A percentile compares a stretch with the other conserved stretches of the same genome.
Conservation (phyloP, 2,888 invertebrate species). For the Atrina japonica region DNA sequence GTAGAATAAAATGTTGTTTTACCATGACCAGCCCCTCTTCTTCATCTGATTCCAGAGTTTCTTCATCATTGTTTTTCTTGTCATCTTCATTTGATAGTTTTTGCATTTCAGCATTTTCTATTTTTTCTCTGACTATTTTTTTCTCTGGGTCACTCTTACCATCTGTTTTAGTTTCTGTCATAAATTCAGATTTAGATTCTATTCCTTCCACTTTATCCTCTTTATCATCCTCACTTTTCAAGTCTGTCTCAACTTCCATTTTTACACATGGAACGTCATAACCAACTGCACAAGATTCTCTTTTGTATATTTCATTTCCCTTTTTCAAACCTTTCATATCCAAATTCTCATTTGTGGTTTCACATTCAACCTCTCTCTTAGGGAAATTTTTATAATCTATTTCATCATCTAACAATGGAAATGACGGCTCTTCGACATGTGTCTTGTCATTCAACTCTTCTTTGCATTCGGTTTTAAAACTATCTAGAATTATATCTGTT, state of each 20-base stretch:
- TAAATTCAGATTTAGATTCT: no score
- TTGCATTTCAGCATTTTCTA: background rate
- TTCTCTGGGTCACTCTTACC: background rate
- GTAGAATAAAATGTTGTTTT: no score
- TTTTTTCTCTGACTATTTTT: background rate
- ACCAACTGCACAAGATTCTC: no score
- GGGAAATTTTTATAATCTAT: background rate
- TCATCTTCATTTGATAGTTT: slow-evolving; percentile 4
- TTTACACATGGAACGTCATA: no score
- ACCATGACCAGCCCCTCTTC: slow-evolving; percentile 18
- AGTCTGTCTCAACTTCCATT: background rate
- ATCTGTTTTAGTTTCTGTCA: no score
- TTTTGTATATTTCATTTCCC: background rate
- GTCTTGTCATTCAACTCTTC: background rate
- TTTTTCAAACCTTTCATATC: slow-evolving; percentile 9
- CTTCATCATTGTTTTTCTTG: background rate
- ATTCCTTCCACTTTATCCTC: no score
- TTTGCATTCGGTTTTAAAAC: background rate
- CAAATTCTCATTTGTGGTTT: background rate
- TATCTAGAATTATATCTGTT: background rate
- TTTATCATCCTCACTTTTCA: no score
- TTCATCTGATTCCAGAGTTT: slow-evolving; percentile 19
- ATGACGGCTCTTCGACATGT: no score
- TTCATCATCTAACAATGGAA: no score
- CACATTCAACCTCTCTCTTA: background rate